phyloP scores from a whole-genome alignment of 2,888 invertebrate genomes.

The Lingula anatina region DNA sequence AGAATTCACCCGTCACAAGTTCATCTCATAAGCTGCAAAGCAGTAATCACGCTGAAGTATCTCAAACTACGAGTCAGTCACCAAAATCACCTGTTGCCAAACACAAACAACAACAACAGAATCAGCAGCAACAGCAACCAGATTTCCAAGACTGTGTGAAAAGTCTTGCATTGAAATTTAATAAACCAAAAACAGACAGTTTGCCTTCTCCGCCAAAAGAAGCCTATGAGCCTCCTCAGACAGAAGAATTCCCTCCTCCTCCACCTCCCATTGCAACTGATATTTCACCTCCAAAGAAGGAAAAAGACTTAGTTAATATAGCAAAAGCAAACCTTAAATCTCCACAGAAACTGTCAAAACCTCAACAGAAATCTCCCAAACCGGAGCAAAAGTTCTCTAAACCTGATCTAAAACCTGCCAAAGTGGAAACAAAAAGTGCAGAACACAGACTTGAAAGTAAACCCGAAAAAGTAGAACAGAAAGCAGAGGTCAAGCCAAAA shows the following conservation, averaged over 20 bases:
- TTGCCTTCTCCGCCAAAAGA: neutral
- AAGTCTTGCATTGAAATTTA: slow-evolving; percentile 35
- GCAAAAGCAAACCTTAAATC: neutral
- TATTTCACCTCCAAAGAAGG: slow-evolving; percentile 14
- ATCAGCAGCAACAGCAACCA: slow-evolving; percentile 27
- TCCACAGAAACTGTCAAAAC: neutral
- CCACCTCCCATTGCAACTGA: slow-evolving; percentile 45
- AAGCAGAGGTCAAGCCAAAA: neutral
- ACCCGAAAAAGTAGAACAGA: neutral
- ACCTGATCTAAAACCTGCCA: neutral
- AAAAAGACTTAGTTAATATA: neutral
- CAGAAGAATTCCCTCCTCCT: slow-evolving; percentile 44
- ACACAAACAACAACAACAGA: no score
- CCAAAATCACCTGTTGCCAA: no score
- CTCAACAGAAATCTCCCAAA: neutral
- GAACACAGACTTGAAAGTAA: neutral
- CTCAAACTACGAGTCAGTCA: no score
- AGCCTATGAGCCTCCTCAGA: slow-evolving; percentile 22
- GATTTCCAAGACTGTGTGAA: slow-evolving; percentile 51
- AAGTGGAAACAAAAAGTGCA: neutral
- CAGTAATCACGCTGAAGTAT: no score
- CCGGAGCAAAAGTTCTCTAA: neutral
- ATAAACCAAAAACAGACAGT: neutral
- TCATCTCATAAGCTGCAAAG: no score
- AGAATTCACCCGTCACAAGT: no score